Evolutionary conservation across 2,888 invertebrate genomes (phyloP).

Genomic region (Epistrophella euchroma): DNA sequence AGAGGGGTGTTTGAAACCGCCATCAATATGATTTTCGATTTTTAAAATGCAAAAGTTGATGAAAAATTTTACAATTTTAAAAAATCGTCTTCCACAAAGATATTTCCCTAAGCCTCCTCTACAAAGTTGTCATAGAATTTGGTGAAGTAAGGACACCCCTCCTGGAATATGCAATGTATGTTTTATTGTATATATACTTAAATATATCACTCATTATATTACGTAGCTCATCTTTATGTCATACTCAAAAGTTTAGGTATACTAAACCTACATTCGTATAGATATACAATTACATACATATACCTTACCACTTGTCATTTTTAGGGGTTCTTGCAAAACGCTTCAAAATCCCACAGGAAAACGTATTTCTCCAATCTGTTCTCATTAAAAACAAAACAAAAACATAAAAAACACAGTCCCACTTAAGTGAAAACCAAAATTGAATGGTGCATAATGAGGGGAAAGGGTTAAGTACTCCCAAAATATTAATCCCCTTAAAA

Average conservation of each 20-base stretch:
- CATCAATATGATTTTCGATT: too few species aligned
- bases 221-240: not conserved
- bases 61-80: too few species aligned
- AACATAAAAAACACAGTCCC: constrained; percentile 8
- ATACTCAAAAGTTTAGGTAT: not conserved
- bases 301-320: not conserved
- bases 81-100: too few species aligned
- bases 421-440: constrained; percentile 41
- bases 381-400: constrained; percentile 18
- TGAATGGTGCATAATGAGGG: constrained; percentile 36
- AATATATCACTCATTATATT: not conserved
- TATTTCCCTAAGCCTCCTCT: too few species aligned
- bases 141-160: too few species aligned
- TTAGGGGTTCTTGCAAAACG: constrained; percentile 30
- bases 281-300: not conserved
- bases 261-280: not conserved
- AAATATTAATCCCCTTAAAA: constrained; percentile 46
- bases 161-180: too few species aligned
- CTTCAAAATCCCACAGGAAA: constrained; percentile 40
- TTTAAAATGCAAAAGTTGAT: too few species aligned
- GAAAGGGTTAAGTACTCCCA: constrained; percentile 71
- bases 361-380: constrained; percentile 18
- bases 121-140: too few species aligned
- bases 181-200: too few species aligned
- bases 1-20: too few species aligned